phyloP scores from a whole-genome alignment of 2,888 invertebrate genomes.

The Ecliptopera silaceata region DNA sequence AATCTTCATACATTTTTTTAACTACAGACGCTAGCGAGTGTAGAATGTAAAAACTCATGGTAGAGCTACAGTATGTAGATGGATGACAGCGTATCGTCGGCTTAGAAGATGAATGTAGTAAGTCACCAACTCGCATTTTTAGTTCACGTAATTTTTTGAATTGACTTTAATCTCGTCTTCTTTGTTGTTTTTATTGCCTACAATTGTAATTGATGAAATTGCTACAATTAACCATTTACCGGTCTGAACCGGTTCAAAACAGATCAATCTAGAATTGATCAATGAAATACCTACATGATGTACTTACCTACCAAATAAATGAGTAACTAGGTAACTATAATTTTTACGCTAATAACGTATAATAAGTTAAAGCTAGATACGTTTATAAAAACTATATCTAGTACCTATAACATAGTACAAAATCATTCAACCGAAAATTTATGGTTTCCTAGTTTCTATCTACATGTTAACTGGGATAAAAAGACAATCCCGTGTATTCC shows the following conservation, averaged over 20 bases:
- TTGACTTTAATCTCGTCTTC: neutral
- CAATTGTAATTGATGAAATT: slow-evolving; percentile 31
- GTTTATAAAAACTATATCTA: too few species aligned
- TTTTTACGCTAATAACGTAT: too few species aligned
- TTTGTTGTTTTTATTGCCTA: slow-evolving; percentile 7
- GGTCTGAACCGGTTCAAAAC: slow-evolving; percentile 38
- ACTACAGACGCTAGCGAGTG: too few species aligned
- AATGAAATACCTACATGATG: neutral
- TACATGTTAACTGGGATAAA: neutral
- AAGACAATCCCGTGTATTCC: slow-evolving; percentile 1
- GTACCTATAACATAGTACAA: neutral
- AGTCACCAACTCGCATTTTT: slow-evolving; percentile 2
- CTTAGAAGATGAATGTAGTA: neutral
- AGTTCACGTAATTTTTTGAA: neutral
- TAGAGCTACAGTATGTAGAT: too few species aligned
- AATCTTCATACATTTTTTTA: too few species aligned
- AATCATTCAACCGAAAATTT: neutral
- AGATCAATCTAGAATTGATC: slow-evolving; percentile 32
- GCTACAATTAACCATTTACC: slow-evolving; percentile 40
- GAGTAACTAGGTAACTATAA: too few species aligned
- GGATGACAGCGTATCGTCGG: neutral
- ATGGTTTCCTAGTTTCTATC: neutral
- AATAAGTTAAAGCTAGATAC: too few species aligned
- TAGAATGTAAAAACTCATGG: too few species aligned
- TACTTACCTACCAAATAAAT: neutral